Conservation (phyloP, 2,888 invertebrate species). For the Xylocampa areola region DNA sequence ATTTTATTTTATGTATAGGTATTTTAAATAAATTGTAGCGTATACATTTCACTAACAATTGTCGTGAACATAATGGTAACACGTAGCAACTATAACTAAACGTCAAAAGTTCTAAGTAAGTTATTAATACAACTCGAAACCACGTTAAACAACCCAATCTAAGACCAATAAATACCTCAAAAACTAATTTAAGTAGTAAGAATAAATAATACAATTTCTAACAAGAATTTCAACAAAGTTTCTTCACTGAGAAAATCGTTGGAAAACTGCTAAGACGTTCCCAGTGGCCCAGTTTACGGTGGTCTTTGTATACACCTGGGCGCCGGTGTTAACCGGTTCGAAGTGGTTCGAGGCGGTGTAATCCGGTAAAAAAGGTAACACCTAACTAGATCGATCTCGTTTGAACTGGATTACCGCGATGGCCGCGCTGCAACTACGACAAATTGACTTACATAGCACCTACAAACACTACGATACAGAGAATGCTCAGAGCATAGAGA, state of each 20-base stretch:
- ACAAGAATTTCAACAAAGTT: constrained; percentile 14
- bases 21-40: no score
- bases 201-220: constrained; percentile 36
- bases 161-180: constrained; percentile 23
- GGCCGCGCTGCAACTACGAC: constrained; percentile 67
- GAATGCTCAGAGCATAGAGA: constrained; percentile 22
- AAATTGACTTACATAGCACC: constrained; percentile 81
- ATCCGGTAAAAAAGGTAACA: constrained; percentile 75
- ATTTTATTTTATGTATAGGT: no score
- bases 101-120: neutral
- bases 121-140: constrained; percentile 12
- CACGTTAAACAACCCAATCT: constrained; percentile 30
- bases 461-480: constrained; percentile 58
- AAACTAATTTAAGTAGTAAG: constrained; percentile 34
- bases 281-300: constrained; percentile 8
- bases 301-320: constrained; percentile 40
- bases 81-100: no score
- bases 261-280: constrained; percentile 15
- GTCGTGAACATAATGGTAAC: no score
- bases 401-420: constrained; percentile 77
- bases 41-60: no score
- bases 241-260: constrained; percentile 22
- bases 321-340: constrained; percentile 47
- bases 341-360: constrained; percentile 55
- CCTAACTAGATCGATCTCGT: constrained; percentile 75